These are phyloP conservation scores for Pithys albifrons DNA, from an alignment of 2,113 vertebrate species.

Conservation along the genomic window DNA sequence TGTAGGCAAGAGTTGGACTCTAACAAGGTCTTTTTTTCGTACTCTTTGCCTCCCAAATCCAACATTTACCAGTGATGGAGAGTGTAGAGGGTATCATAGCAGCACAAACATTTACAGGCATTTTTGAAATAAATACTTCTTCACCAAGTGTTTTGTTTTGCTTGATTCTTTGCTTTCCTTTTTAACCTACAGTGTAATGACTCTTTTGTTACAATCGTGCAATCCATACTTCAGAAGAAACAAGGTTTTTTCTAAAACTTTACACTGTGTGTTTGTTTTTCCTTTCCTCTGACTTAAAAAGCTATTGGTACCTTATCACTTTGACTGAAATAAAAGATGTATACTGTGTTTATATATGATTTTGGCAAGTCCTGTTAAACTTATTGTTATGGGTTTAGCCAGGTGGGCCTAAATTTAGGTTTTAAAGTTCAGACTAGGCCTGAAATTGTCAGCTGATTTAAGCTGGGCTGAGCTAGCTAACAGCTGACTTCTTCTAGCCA, in stretches of 20 bases:
- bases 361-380: neutral
- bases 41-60: neutral
- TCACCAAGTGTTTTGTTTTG: neutral
- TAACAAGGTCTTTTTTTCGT: neutral
- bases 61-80: neutral
- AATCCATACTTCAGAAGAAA: neutral
- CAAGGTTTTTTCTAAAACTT: neutral
- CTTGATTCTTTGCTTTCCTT: neutral
- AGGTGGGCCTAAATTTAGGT: too few species aligned
- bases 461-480: too few species aligned
- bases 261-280: neutral
- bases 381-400: neutral
- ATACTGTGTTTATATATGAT: neutral
- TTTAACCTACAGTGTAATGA: neutral
- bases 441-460: too few species aligned
- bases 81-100: neutral
- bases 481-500: too few species aligned
- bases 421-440: too few species aligned
- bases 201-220: neutral
- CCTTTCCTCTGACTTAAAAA: neutral
- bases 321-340: neutral
- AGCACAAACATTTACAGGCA: neutral
- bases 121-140: neutral
- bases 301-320: neutral
- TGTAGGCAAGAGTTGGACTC: neutral